Percentiles rank a stretch among this genome's conserved stretches.
These are phyloP conservation scores for Hemicrepidius hirtus DNA, from an alignment of 2,888 invertebrate genomes.

Conservation along the genomic window DNA sequence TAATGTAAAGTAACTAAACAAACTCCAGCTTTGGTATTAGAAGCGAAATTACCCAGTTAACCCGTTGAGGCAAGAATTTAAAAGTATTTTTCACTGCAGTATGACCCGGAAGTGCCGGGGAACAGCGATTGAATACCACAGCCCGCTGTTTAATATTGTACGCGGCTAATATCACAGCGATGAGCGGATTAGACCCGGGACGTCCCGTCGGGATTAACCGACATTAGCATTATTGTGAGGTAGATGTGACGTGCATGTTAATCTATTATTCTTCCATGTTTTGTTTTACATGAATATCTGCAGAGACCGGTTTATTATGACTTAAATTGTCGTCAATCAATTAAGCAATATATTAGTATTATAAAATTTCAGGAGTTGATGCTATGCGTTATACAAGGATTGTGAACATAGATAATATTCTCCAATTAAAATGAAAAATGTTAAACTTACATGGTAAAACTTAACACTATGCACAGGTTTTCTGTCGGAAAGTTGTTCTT, in stretches of 20 bases:
- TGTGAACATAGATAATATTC: too few relatives aligned
- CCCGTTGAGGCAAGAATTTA: background rate
- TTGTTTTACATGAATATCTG: conserved; percentile 40
- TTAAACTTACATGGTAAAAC: too few relatives aligned
- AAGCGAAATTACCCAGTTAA: too few relatives aligned
- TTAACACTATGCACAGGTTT: too few relatives aligned
- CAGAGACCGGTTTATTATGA: conserved; percentile 34
- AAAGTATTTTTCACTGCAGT: conserved; percentile 23
- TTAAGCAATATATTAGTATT: conserved; percentile 22
- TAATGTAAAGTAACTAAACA: background rate
- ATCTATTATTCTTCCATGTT: conserved; percentile 51
- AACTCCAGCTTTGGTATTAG: too few relatives aligned
- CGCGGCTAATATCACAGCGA: conserved; percentile 62
- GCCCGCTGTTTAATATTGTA: conserved; percentile 66
- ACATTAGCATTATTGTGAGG: conserved; percentile 65
- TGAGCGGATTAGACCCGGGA: conserved; percentile 62
- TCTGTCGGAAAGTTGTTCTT: too few relatives aligned
- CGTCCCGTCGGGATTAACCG: conserved; percentile 64
- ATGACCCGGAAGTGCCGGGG: conserved; percentile 56
- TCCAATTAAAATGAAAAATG: too few relatives aligned
- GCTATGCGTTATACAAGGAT: too few relatives aligned
- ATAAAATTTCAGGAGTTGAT: conserved; percentile 10
- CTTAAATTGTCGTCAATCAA: conserved; percentile 43
- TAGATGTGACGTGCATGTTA: conserved; percentile 58
- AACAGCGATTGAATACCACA: conserved; percentile 63